Evolutionary conservation across 2,113 vertebrate genomes (phyloP).

Genomic region (Indicator indicator): DNA sequence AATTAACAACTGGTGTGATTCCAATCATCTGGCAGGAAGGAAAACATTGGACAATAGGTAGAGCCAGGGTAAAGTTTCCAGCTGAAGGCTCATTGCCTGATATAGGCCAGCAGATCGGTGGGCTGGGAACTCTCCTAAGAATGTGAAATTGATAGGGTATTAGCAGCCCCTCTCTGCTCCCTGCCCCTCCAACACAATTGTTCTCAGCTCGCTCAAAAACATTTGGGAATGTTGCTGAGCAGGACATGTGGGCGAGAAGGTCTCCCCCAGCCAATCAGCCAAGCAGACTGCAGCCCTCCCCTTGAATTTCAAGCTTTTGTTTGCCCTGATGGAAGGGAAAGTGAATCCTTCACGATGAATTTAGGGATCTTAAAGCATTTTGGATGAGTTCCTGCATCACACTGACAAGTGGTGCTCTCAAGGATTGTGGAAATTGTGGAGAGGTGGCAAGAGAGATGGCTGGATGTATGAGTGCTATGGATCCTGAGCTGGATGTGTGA

Average conservation of each 20-base stretch:
- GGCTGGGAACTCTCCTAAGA: conserved; percentile 64
- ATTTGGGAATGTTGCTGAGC: conserved; percentile 55
- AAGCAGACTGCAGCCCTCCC: conserved; percentile 47
- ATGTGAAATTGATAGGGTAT: conserved; percentile 70
- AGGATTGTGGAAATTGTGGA: not conserved
- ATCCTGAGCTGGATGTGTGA: not conserved
- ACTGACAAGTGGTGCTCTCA: not conserved
- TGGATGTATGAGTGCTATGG: fast-evolving
- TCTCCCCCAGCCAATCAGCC: conserved; percentile 58
- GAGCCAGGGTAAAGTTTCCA: conserved; percentile 65
- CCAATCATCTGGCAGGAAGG: conserved; percentile 58
- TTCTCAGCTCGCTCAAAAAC: conserved; percentile 68
- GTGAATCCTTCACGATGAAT: conserved; percentile 36
- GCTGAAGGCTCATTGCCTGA: conserved; percentile 62
- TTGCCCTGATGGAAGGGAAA: conserved; percentile 47
- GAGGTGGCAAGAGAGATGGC: not conserved
- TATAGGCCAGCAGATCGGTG: conserved; percentile 56
- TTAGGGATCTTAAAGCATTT: conserved; percentile 48
- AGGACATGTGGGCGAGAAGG: conserved; percentile 13
- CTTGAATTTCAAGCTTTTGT: conserved; percentile 62
- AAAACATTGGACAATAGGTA: conserved; percentile 59
- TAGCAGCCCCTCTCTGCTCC: conserved; percentile 55
- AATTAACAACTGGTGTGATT: conserved; percentile 43
- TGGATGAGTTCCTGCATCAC: conserved; percentile 27
- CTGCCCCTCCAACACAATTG: conserved; percentile 65